Evolutionary conservation across 2,797 vertebrate species (phyloP), one percentile per base, ranked within the genome.

Genomic region (Gastrophryne carolinensis): DNA sequence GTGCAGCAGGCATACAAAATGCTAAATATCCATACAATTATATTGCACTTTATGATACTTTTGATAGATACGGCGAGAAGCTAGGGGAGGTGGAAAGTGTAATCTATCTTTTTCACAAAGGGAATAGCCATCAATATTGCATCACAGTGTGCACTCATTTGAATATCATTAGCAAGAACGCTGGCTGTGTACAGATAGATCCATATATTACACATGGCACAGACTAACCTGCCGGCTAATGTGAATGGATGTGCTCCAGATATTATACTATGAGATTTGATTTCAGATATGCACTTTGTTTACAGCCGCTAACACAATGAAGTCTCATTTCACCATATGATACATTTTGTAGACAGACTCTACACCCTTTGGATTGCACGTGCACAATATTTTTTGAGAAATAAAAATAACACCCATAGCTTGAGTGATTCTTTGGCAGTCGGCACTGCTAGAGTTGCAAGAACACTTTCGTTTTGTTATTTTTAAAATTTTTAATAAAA

Each of bases 111-210:
- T 44, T 54, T 27, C 12, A 53, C 24, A 24, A 12, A 26, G 23
- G 11, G 26, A n/a, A 24, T n/a, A 9, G 12, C 15, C 52, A 67
- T 67, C 49, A 67, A 35, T 67, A 30, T 67, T 34, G 64, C 26
- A 26, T 67, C 47, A 52, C 49, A 52, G 29, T 67, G 32, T 67
- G 47, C 4, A 12, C 64, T 67, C 30, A 67, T 67, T 67, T 67
- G 30, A 47, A 67, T 26, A 53, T 67, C 21, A 67, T 53, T 67
- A 67, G 11, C 64, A 8, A 11, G 49, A 47, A 53, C 37, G 32
- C 41, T 32, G n/a, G 35, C 47, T 50, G 44, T 32, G 47, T 21
- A 29, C 63, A n/a, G n/a, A 19, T 32, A 66, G 29, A 29, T 66
- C 44, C 49, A 30, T 23, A 17, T 27, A 29, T 54, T 54, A 24